A percentile compares a stretch with the other conserved stretches of the same genome.
Evolutionary conservation across 1,140 invertebrate species (phyloP).

Genomic region (Leptestheria dahalacensis): DNA sequence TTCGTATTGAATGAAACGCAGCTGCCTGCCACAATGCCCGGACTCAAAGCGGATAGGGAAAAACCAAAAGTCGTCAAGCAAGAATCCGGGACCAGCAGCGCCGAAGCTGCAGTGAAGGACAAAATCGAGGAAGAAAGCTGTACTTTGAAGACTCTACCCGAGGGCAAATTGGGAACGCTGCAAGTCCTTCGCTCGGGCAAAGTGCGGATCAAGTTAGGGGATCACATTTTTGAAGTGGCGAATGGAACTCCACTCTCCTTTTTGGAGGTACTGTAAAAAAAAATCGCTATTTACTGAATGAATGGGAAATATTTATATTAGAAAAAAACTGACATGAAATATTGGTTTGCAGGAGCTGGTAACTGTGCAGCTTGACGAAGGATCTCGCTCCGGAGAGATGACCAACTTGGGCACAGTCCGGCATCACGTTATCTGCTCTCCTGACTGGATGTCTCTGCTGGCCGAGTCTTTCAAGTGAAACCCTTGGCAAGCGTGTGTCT

Average conservation of each 20-base stretch:
- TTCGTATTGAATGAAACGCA: too few relatives aligned
- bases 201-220: background rate
- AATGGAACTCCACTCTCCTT: background rate
- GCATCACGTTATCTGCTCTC: background rate
- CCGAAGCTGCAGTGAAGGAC: background rate
- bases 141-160: background rate
- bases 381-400: background rate
- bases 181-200: background rate
- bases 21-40: background rate
- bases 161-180: background rate
- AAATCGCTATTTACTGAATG: too few relatives aligned
- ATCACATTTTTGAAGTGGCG: background rate
- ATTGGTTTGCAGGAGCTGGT: background rate
- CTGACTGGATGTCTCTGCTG: background rate
- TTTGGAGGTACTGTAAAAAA: background rate
- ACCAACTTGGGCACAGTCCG: background rate
- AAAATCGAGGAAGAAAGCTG: background rate
- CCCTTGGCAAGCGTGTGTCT: too few relatives aligned
- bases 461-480: background rate
- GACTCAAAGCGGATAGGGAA: background rate
- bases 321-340: too few relatives aligned
- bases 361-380: background rate
- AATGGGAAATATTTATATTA: too few relatives aligned
- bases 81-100: background rate
- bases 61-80: background rate